A percentile compares a stretch with the other conserved stretches of the same genome.
Conservation (phyloP, 2,888 invertebrate species). For the Drosophila monieri region DNA sequence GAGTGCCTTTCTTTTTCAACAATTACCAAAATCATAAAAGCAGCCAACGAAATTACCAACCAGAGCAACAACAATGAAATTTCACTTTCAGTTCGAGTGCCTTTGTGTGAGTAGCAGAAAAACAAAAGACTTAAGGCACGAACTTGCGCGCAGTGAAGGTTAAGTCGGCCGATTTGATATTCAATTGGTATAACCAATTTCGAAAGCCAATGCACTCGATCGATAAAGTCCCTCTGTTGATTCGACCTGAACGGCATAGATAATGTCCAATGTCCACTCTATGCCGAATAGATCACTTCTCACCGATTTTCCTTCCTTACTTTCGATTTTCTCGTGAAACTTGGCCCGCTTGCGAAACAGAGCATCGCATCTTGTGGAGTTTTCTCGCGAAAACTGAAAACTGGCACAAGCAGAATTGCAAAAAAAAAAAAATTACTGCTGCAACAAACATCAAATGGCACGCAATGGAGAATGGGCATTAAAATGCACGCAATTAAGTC, state of each 20-base stretch:
- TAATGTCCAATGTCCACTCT: slow-evolving; percentile 8
- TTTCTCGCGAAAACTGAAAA: slow-evolving; percentile 66
- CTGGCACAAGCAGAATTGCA: slow-evolving; percentile 54
- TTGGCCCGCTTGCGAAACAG: slow-evolving; percentile 61
- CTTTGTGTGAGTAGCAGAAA: slow-evolving; percentile 30
- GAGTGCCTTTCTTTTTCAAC: slow-evolving; percentile 77
- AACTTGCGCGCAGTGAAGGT: slow-evolving; percentile 70
- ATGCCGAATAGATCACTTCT: slow-evolving; percentile 48
- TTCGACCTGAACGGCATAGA: slow-evolving; percentile 41
- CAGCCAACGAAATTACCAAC: slow-evolving; percentile 46
- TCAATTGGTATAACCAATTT: slow-evolving; percentile 71
- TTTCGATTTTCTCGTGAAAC: slow-evolving; percentile 56
- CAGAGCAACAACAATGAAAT: slow-evolving; percentile 64
- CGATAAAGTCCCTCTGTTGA: slow-evolving; percentile 5
- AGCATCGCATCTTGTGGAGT: slow-evolving; percentile 62
- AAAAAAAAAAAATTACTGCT: slow-evolving; percentile 9
- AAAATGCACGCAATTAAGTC: slow-evolving; percentile 72
- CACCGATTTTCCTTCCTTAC: slow-evolving; percentile 9
- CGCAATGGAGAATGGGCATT: slow-evolving; percentile 68
- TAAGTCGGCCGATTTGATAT: slow-evolving; percentile 70
- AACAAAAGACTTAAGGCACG: slow-evolving; percentile 75
- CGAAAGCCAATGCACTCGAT: slow-evolving; percentile 74
- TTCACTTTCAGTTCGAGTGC: slow-evolving; percentile 69
- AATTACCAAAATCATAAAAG: slow-evolving; percentile 71
- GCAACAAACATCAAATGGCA: slow-evolving; percentile 49